Conservation (phyloP, 2,888 invertebrate species). For the Holacanthella duospinosa region DNA sequence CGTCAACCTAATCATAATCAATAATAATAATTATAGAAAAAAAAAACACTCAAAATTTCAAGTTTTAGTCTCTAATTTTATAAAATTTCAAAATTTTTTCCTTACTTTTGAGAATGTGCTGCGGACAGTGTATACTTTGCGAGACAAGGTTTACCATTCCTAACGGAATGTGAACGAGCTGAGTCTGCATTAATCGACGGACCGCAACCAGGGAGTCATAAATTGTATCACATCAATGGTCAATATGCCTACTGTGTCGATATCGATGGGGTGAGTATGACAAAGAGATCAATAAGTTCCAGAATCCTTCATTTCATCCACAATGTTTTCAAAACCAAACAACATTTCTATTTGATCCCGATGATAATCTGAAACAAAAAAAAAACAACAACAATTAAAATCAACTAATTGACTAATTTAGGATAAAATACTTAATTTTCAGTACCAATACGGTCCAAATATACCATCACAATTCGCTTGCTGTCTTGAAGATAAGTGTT, state of each 20-base stretch:
- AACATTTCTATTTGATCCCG: too few relatives aligned
- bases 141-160: conserved; percentile 12
- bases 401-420: too few relatives aligned
- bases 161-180: conserved; percentile 11
- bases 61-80: too few relatives aligned
- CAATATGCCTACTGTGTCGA: conserved; percentile 25
- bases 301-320: too few relatives aligned
- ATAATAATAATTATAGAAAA: neutral
- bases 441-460: neutral
- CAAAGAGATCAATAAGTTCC: neutral
- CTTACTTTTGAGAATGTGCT: conserved; percentile 8
- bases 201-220: conserved; percentile 25
- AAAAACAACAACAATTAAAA: too few relatives aligned
- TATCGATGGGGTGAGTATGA: conserved; percentile 21
- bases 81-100: neutral
- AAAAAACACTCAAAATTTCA: neutral
- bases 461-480: neutral
- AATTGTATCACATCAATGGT: conserved; percentile 16
- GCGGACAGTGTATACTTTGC: conserved; percentile 5
- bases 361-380: too few relatives aligned
- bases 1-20: neutral
- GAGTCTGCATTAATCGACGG: neutral
- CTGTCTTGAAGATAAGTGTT: neutral
- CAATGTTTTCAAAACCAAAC: too few relatives aligned
- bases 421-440: neutral